Conservation (phyloP, 2,888 invertebrate species). For the Acronicta alni region DNA sequence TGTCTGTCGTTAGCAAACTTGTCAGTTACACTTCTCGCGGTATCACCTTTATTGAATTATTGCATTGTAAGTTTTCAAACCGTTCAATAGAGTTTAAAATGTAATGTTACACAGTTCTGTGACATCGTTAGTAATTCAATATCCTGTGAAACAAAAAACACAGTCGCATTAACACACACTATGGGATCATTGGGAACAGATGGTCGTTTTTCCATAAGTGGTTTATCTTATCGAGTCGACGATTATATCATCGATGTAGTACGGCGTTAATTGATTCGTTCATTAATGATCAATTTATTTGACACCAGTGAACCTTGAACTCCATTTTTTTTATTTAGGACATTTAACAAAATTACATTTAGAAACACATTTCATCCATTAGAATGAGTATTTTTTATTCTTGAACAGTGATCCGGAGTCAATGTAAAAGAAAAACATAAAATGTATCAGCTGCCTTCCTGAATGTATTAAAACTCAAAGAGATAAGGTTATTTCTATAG, state of each 20-base stretch:
- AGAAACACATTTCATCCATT: slow-evolving; percentile 28
- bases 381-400: slow-evolving; percentile 6
- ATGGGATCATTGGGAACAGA: slow-evolving; percentile 61
- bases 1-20: slow-evolving; percentile 68
- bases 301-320: slow-evolving; percentile 29
- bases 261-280: slow-evolving; percentile 69
- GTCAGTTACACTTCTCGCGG: slow-evolving; percentile 56
- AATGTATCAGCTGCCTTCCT: slow-evolving; percentile 15
- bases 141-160: slow-evolving; percentile 58
- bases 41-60: slow-evolving; percentile 18
- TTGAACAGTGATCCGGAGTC: neutral
- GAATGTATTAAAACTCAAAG: neutral
- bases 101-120: slow-evolving; percentile 4
- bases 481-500: neutral
- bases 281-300: slow-evolving; percentile 63
- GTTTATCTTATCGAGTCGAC: slow-evolving; percentile 67
- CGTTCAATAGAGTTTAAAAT: slow-evolving; percentile 23
- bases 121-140: slow-evolving; percentile 63
- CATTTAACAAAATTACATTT: slow-evolving; percentile 14
- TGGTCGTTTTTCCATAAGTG: slow-evolving; percentile 61
- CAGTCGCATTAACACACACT: slow-evolving; percentile 46
- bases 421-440: neutral
- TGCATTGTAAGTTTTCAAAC: slow-evolving; percentile 29
- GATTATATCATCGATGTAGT: slow-evolving; percentile 64
- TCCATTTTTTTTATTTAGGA: slow-evolving; percentile 52